Evolutionary conservation across 2,113 vertebrate species (phyloP), one percentile per base, ranked within the genome.

Genomic region (Thamnaconus septentrionalis): DNA sequence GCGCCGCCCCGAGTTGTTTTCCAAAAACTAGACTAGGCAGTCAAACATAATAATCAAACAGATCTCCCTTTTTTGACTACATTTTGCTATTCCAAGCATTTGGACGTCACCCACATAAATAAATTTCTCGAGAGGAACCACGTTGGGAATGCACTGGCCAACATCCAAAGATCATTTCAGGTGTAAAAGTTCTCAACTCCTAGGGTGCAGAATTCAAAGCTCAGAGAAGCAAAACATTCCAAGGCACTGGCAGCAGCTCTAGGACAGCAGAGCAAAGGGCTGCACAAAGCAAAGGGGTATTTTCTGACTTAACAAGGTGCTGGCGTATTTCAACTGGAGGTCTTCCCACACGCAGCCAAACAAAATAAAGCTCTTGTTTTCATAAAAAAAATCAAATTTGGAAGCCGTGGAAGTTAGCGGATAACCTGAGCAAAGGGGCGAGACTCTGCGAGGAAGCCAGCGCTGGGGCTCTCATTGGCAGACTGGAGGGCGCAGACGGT

Each of bases 111-210:
- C 18, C 18, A 31, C 18, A 52, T 52, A 6, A 52, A 6, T 12
- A 52, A 12, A 31, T 7, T 52, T 52, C 5, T 57, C 44, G 65
- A 74, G 56, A 75, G 71, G 71, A 82, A 73, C 76, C 74, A 51
- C 41, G 69, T 72, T 80, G 67, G 73, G 71, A 48, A 56, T 49
- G 58, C 63, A 50, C n/a, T 82, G 81, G 80, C 68, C 48, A 8
- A 5, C 53, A 67, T 78, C 75, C 80, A 88, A 80, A 83, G 65
- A 88, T 78, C 62, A 80, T 73, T 65, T 77, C 50, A 56, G 56
- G 69, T 64, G 73, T 51, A 66, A 46, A 81, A 76, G 81, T 85
- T 56, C 84, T 78, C 64, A 86, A 79, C 78, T 81, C 60, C 61
- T 75, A 62, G 75, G 81, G 78, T 64, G 64, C 61, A 31, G 61